Percentiles rank a stretch among this genome's conserved stretches.
These are phyloP conservation scores for Masnerella sp. DNA, from an alignment of 2,888 invertebrate genomes.

Conservation along the genomic window DNA sequence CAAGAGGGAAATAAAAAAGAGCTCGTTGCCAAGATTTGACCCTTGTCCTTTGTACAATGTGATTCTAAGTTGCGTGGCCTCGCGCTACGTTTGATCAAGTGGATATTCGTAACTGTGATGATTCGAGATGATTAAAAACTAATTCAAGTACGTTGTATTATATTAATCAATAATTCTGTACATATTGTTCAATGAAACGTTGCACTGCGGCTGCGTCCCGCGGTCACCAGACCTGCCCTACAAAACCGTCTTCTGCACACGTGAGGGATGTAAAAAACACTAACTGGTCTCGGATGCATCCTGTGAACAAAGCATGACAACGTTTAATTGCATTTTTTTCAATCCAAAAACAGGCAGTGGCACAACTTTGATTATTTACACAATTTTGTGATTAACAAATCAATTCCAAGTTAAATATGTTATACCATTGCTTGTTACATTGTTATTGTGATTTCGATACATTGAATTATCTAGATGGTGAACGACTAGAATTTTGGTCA, in stretches of 20 bases:
- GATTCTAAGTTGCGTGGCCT: slow-evolving; percentile 52
- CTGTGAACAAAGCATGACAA: slow-evolving; percentile 41
- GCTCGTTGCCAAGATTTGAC: slow-evolving; percentile 42
- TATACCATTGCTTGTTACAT: too few relatives aligned
- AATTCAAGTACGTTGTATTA: slow-evolving; percentile 59
- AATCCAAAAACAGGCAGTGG: too few relatives aligned
- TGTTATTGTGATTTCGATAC: too few relatives aligned
- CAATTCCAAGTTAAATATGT: too few relatives aligned
- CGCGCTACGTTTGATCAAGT: slow-evolving; percentile 52
- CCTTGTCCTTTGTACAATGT: slow-evolving; percentile 55
- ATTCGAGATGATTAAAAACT: slow-evolving; percentile 53
- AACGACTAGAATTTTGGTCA: too few relatives aligned
- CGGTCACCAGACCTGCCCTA: slow-evolving; percentile 37
- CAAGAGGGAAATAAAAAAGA: not conserved
- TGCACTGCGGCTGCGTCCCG: slow-evolving; percentile 41
- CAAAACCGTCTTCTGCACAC: slow-evolving; percentile 44
- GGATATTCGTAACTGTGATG: slow-evolving; percentile 48
- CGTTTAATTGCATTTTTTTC: not conserved
- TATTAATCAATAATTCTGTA: slow-evolving; percentile 58
- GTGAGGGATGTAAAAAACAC: slow-evolving; percentile 39
- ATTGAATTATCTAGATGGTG: too few relatives aligned
- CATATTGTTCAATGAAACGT: slow-evolving; percentile 56
- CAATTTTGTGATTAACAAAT: too few relatives aligned
- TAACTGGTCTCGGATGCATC: slow-evolving; percentile 48
- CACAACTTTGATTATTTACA: too few relatives aligned